Base-by-base conservation (phyloP, 2,113 vertebrate species). In the Athene noctua region DNA sequence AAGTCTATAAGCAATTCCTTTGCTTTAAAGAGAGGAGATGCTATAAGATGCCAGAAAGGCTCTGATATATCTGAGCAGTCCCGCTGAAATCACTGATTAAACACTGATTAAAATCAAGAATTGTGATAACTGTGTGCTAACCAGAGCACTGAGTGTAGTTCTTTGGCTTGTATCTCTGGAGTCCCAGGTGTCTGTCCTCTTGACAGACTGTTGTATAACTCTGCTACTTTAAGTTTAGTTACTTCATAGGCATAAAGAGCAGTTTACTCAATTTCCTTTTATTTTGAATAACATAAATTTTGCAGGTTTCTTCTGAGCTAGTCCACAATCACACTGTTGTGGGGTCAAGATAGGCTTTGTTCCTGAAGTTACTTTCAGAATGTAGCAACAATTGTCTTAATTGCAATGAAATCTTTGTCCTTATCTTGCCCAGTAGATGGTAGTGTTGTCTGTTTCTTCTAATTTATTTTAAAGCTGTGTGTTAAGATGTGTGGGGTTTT, bases 351-450 rank as follows among this genome's bases (percentile, higher is more conserved):
- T 68, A 9, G 13, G 21, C 51, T 86, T 86, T 62, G 17, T 57
- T 87, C 21, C 59, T 63, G 65, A 68, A 84, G 34, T 30, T 73
- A 22, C 49, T 72, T 61, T 61, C 74, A 72, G 70, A 88, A 61
- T 52, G 70, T 26, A 75, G 57, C 66, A 88, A 44, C 49, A 85
- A 15, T 75, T 94, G 55, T 87, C 83, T 94, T 92, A 55, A 67
- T 80, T 80, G 54, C 54, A 38, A 32, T 66, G 61, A 55, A 85
- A 54, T 95, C 94, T 95, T 94, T 93, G 97, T 97, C 96, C 94
- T 96, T 68, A 51, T 80, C 86, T 98, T 97, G 97, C 95, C 98
- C 98, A 98, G 98, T 98, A 98, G 98, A 98, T 98, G 98, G 98
- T 98, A 97, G 94, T 98, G 83, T 98, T 97, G 97, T 83, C 97